Evolutionary conservation across 2,113 vertebrate species (phyloP).

Genomic region (Daboia siamensis): DNA sequence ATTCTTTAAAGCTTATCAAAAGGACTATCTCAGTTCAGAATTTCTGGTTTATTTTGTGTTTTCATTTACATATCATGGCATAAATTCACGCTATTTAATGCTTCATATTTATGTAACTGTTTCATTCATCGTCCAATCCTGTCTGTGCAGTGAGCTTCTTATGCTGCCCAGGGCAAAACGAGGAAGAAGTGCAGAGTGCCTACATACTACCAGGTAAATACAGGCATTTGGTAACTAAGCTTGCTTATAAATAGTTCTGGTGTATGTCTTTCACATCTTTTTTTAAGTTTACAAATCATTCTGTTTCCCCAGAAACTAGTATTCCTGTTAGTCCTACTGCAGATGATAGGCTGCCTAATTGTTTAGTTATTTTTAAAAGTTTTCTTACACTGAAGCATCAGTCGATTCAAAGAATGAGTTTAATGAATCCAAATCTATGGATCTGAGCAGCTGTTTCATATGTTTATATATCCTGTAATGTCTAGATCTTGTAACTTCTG

Average conservation of each 20-base stretch:
- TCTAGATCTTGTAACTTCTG: neutral
- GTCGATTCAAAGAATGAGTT: neutral
- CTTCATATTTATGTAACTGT: conserved; percentile 76
- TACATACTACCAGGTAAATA: conserved; percentile 98
- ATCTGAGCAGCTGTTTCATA: neutral
- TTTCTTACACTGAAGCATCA: neutral
- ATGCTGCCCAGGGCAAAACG: conserved; percentile 98
- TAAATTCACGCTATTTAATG: conserved; percentile 80
- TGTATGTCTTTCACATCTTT: conserved; percentile 7
- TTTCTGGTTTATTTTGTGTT: conserved; percentile 76
- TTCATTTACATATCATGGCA: conserved; percentile 73
- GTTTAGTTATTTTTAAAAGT: neutral
- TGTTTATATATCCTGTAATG: neutral
- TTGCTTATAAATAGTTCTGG: conserved; percentile 52
- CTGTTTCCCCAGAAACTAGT: conserved; percentile 1
- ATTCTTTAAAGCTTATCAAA: conserved; percentile 48
- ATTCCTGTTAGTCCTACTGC: conserved; percentile 13
- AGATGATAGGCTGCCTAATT: neutral
- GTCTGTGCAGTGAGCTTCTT: conserved; percentile 95
- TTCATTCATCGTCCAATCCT: conserved; percentile 84
- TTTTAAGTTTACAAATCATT: conserved; percentile 14
- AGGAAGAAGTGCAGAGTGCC: conserved; percentile 98
- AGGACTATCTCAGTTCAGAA: conserved; percentile 62
- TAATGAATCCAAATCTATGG: neutral
- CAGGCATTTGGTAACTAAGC: conserved; percentile 59